Conservation (phyloP, 2,888 invertebrate species). For the Lamellibrachia satsuma region DNA sequence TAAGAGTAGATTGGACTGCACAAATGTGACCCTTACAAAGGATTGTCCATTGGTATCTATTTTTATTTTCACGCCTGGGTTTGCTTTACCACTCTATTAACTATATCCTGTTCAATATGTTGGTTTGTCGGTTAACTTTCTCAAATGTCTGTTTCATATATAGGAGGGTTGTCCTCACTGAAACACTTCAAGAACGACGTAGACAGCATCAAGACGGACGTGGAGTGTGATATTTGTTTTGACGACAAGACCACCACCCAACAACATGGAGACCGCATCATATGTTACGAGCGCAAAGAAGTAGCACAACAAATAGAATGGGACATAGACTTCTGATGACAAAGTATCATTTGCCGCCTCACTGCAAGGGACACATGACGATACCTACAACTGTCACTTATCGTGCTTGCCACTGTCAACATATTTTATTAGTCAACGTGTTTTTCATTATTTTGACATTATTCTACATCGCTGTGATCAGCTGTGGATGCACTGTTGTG, state of each 20-base stretch:
- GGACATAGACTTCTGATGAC: conserved; percentile 71
- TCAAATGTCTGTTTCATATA: conserved; percentile 25
- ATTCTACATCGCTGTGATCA: background rate
- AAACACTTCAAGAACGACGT: conserved; percentile 90
- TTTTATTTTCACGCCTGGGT: no score
- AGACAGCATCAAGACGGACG: conserved; percentile 80
- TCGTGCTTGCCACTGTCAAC: background rate
- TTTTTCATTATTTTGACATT: background rate
- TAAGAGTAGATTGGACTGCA: no score
- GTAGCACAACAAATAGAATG: conserved; percentile 77
- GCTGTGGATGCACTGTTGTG: background rate
- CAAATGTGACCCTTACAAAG: no score
- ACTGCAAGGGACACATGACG: background rate
- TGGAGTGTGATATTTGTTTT: conserved; percentile 89
- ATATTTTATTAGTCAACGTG: background rate
- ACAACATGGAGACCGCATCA: conserved; percentile 79
- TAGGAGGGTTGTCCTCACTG: conserved; percentile 81
- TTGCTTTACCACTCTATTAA: no score
- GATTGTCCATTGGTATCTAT: no score
- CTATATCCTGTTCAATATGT: background rate
- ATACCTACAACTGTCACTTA: background rate
- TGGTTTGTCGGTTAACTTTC: no score
- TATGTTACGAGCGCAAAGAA: conserved; percentile 78
- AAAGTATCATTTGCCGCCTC: background rate
- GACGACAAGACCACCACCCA: conserved; percentile 74